These are phyloP conservation scores for Phataginus tetradactyla DNA, from an alignment of 2,797 vertebrate genomes.

Conservation along the genomic window DNA sequence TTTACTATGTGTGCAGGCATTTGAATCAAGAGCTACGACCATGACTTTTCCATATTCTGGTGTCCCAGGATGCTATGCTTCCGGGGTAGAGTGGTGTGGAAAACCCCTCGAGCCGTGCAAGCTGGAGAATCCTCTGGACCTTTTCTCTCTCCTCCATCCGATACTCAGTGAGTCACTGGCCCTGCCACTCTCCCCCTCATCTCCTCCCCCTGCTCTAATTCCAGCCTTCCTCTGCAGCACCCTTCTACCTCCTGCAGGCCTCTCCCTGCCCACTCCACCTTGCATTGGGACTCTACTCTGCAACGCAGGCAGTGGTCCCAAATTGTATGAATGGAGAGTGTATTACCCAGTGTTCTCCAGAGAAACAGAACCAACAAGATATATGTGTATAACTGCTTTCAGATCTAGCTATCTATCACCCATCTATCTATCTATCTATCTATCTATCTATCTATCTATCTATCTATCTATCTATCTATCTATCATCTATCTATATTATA, in stretches of 20 bases:
- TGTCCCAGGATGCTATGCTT: not conserved
- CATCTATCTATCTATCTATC: no score
- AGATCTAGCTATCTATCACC: no score
- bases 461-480: no score
- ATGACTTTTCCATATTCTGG: not conserved
- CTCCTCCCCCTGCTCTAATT: not conserved
- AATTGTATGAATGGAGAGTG: not conserved
- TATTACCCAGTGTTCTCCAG: not conserved
- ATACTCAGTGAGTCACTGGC: not conserved
- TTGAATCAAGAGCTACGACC: not conserved
- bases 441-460: no score
- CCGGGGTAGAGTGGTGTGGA: fast-evolving
- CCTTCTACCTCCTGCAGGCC: not conserved
- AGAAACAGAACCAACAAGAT: not conserved
- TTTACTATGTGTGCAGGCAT: not conserved
- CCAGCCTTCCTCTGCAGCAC: not conserved
- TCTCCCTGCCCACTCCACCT: not conserved
- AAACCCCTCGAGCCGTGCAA: not conserved
- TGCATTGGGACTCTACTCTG: not conserved
- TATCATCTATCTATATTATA: no score
- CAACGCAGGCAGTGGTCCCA: not conserved
- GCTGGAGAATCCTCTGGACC: not conserved
- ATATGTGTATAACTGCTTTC: no score
- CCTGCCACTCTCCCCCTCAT: not conserved
- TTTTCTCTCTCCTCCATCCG: not conserved